These are phyloP conservation scores for Eciton burchellii DNA, from an alignment of 1,140 invertebrate genomes.

Conservation along the genomic window DNA sequence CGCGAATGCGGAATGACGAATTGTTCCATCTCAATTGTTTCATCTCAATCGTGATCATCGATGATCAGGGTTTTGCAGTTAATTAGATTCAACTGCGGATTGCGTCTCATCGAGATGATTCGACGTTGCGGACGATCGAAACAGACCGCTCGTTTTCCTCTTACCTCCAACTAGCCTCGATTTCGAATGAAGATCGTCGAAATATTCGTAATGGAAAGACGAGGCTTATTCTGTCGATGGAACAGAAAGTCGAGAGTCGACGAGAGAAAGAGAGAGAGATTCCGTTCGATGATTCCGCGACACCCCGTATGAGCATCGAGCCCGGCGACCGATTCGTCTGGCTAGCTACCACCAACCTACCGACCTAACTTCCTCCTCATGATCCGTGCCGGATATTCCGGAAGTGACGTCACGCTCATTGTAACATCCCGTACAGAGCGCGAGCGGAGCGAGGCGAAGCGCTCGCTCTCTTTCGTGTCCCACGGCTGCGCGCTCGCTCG, in stretches of 20 bases:
- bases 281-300: not conserved
- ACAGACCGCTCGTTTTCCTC: not conserved
- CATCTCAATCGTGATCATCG: not conserved
- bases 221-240: not conserved
- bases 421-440: constrained; percentile 79
- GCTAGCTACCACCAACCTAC: constrained; percentile 78
- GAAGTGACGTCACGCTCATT: constrained; percentile 82
- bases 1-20: not conserved
- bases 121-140: not conserved
- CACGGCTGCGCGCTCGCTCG: constrained; percentile 43
- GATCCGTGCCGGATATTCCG: constrained; percentile 75
- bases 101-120: too few relatives aligned
- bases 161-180: not conserved
- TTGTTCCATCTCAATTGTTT: too few relatives aligned
- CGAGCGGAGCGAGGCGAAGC: constrained; percentile 63
- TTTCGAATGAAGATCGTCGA: not conserved
- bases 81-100: not conserved
- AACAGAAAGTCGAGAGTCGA: not conserved
- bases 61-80: not conserved
- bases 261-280: too few relatives aligned
- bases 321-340: constrained; percentile 62
- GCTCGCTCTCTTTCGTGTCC: constrained; percentile 69
- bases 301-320: constrained; percentile 18
- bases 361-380: constrained; percentile 79
- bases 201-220: not conserved